Evolutionary conservation across 2,113 vertebrate genomes (phyloP).

Genomic region (Strix uralensis): DNA sequence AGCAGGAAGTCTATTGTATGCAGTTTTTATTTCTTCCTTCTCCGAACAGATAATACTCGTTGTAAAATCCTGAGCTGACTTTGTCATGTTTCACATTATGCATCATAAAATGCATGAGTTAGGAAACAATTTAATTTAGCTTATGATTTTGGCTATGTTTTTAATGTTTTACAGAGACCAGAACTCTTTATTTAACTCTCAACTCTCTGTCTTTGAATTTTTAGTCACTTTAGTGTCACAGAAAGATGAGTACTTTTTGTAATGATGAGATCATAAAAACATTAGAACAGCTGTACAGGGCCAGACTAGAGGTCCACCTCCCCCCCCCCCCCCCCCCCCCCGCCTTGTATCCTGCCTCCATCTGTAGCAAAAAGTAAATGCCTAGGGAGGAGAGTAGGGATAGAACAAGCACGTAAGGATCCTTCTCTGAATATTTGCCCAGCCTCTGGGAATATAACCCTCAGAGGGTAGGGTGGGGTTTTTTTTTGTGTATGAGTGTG

Average conservation of each 20-base stretch:
- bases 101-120: not conserved
- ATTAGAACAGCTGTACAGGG: not conserved
- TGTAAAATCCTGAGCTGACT: not conserved
- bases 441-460: not conserved
- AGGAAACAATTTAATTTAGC: not conserved
- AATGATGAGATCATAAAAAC: not conserved
- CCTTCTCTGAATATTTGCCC: not conserved
- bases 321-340: not conserved
- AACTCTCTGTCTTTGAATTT: not conserved
- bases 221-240: not conserved
- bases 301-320: not conserved
- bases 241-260: accelerated
- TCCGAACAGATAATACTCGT: not conserved
- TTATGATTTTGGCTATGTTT: not conserved
- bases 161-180: not conserved
- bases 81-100: not conserved
- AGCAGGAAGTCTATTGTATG: constrained; percentile 49
- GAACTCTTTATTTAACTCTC: not conserved
- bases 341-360: not conserved
- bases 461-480: not conserved
- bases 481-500: not conserved
- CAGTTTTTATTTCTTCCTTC: constrained; percentile 34
- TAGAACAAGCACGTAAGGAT: not conserved
- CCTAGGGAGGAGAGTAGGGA: not conserved
- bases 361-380: not conserved